These are phyloP conservation scores for Coregonus suidteri DNA, from an alignment of 2,797 vertebrate species.

Conservation along the genomic window DNA sequence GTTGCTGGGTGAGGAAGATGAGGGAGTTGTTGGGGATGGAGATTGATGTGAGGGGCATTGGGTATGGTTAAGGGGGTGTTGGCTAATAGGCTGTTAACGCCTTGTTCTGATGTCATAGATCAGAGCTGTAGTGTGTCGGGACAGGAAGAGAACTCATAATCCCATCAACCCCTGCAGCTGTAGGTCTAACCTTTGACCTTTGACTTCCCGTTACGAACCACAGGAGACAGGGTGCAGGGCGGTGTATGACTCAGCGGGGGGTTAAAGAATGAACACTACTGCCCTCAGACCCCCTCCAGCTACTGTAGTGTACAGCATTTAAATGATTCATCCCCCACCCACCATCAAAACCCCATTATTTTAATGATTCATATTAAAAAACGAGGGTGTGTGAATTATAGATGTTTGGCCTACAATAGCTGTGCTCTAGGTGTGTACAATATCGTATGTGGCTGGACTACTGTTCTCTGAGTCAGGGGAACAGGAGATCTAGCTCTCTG, in stretches of 20 bases:
- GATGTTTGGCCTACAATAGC: constrained; percentile 47
- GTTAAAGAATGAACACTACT: neutral
- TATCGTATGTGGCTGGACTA: neutral
- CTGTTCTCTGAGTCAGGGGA: neutral
- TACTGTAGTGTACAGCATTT: neutral
- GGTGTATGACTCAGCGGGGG: neutral
- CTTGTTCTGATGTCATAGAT: neutral
- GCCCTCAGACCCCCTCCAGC: neutral
- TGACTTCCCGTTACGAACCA: neutral
- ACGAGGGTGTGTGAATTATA: constrained; percentile 60
- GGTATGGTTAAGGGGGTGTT: neutral
- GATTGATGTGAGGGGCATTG: neutral
- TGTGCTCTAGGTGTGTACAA: constrained; percentile 16
- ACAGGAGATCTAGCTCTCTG: neutral
- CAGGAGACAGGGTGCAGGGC: neutral
- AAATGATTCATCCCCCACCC: neutral
- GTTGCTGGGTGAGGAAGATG: neutral
- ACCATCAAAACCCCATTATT: constrained; percentile 26
- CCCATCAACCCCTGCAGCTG: constrained; percentile 22
- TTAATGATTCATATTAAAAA: constrained; percentile 65
- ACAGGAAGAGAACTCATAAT: constrained; percentile 11
- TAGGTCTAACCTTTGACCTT: constrained; percentile 21
- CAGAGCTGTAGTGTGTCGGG: constrained; percentile 5
- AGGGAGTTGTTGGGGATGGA: neutral
- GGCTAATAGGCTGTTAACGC: constrained; percentile 8